phyloP scores from a whole-genome alignment of 2,797 vertebrate species.

The Artibeus jamaicensis region DNA sequence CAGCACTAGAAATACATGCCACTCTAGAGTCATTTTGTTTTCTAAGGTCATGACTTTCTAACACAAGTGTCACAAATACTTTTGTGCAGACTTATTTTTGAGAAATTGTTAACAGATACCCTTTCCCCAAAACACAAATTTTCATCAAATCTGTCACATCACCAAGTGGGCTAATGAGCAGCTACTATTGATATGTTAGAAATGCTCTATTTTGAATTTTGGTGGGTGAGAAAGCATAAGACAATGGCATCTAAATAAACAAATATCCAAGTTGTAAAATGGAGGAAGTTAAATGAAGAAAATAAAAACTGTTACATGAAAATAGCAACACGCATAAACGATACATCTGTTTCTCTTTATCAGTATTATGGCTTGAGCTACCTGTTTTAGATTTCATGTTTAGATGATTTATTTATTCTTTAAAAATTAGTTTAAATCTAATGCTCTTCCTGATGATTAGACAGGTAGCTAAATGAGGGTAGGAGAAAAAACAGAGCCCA shows the following conservation, averaged over 20 bases:
- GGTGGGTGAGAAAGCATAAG: background rate
- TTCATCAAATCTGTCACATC: background rate
- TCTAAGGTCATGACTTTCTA: conserved; percentile 3
- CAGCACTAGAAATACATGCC: background rate
- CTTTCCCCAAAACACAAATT: background rate
- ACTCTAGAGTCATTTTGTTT: background rate
- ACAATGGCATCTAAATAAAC: background rate
- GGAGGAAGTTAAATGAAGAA: background rate
- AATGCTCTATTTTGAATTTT: background rate
- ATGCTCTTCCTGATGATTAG: background rate
- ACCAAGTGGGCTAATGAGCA: background rate
- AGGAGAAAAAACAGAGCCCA: background rate
- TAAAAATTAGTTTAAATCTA: background rate
- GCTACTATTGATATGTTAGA: background rate
- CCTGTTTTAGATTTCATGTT: background rate
- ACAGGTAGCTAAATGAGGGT: background rate
- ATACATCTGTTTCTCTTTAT: background rate
- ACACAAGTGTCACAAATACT: background rate
- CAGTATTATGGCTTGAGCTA: background rate
- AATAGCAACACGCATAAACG: background rate
- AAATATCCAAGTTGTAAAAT: background rate
- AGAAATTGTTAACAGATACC: background rate
- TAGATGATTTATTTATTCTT: background rate
- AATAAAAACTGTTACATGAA: background rate
- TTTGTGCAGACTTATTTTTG: background rate